Conservation (phyloP, 1,140 invertebrate genomes). For the Cyphomyrmex costatus region DNA sequence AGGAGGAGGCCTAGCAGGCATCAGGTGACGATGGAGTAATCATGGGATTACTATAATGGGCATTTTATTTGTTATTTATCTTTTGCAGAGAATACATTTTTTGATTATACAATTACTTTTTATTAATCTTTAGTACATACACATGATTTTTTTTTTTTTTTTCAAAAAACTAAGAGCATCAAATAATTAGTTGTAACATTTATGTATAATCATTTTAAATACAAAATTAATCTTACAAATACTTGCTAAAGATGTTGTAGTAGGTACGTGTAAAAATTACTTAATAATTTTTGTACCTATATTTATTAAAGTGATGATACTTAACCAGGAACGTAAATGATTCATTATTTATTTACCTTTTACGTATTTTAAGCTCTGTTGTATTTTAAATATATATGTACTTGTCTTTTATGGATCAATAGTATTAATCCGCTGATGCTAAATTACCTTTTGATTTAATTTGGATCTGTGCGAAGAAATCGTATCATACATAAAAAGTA, state of each 20-base stretch:
- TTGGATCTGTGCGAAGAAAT: neutral
- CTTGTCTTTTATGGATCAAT: neutral
- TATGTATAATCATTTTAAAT: too few relatives aligned
- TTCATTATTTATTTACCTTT: neutral
- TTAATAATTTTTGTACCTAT: too few relatives aligned
- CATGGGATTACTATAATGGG: neutral
- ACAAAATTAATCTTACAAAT: too few relatives aligned
- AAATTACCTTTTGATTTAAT: constrained; percentile 4
- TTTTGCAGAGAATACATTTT: neutral
- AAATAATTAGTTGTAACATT: too few relatives aligned
- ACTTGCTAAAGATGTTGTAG: too few relatives aligned
- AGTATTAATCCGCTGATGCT: neutral
- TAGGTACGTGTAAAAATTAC: too few relatives aligned
- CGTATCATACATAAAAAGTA: neutral
- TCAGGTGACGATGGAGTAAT: neutral
- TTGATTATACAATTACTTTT: neutral
- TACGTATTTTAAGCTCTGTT: neutral
- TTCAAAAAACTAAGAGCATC: too few relatives aligned
- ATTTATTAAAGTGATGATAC: too few relatives aligned
- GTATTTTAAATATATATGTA: neutral
- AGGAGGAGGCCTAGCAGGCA: constrained; percentile 3
- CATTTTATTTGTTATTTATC: neutral
- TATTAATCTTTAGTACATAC: neutral
- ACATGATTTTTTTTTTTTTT: too few relatives aligned
- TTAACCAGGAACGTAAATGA: too few relatives aligned